Conservation (phyloP, 2,888 invertebrate genomes). For the Gerosis bhagava region DNA sequence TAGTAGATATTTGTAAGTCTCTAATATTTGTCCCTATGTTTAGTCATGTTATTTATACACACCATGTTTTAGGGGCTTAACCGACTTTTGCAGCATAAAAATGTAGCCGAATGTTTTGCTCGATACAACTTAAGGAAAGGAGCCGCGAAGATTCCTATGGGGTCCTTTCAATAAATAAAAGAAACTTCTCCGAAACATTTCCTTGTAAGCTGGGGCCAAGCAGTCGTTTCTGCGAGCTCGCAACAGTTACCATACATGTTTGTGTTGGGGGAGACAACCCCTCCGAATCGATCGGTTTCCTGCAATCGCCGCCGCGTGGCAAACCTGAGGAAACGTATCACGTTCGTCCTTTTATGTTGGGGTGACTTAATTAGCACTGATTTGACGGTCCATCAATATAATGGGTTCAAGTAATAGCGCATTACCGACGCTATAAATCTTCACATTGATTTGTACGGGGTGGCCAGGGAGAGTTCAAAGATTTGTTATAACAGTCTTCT, state of each 20-base stretch:
- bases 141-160: not conserved
- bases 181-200: slow-evolving; percentile 20
- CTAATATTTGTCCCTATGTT: no score
- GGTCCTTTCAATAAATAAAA: slow-evolving; percentile 20
- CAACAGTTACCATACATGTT: slow-evolving; percentile 25
- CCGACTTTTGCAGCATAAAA: no score
- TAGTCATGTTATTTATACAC: no score
- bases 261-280: slow-evolving; percentile 23
- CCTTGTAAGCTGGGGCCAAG: slow-evolving; percentile 22
- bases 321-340: slow-evolving; percentile 23
- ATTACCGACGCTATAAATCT: slow-evolving; percentile 16
- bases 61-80: no score
- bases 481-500: no score
- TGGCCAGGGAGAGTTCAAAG: no score
- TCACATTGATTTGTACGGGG: slow-evolving; percentile 8
- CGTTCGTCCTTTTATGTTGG: slow-evolving; percentile 23
- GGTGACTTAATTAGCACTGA: slow-evolving; percentile 34
- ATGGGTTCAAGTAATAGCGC: slow-evolving; percentile 21
- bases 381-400: slow-evolving; percentile 31
- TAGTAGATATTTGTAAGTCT: no score
- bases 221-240: slow-evolving; percentile 17
- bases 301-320: slow-evolving; percentile 22
- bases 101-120: no score
- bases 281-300: slow-evolving; percentile 25
- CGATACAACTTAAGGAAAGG: slow-evolving; percentile 12